These are phyloP conservation scores for Alca torda DNA, from an alignment of 2,797 vertebrate species.

Conservation along the genomic window DNA sequence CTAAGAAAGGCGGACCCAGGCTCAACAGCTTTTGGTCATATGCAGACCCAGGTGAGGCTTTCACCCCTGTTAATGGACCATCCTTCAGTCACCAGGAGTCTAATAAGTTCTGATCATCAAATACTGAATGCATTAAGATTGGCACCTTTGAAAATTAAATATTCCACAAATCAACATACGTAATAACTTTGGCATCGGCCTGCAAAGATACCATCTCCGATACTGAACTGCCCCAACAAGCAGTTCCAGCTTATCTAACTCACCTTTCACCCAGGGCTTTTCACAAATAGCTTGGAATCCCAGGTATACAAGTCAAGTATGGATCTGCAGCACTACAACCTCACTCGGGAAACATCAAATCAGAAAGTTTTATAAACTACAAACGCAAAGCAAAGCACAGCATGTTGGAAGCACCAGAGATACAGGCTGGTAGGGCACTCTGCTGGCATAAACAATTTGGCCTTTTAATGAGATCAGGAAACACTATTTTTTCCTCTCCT, in stretches of 20 bases:
- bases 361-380: background rate
- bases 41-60: background rate
- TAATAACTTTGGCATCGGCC: background rate
- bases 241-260: constrained; percentile 2
- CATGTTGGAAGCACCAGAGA: background rate
- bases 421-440: background rate
- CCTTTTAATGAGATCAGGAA: background rate
- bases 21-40: background rate
- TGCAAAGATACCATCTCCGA: background rate
- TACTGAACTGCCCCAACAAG: background rate
- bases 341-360: background rate
- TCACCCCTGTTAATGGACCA: background rate
- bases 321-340: background rate
- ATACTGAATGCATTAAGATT: accelerated
- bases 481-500: background rate
- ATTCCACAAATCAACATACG: background rate
- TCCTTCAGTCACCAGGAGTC: background rate
- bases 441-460: background rate
- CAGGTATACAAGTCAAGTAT: background rate
- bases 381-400: background rate
- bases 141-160: background rate
- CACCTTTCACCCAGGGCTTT: background rate
- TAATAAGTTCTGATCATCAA: background rate
- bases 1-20: background rate
- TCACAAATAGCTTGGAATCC: background rate